A percentile compares a stretch with the other conserved stretches of the same genome.
These are phyloP conservation scores for Myotis myotis DNA, from an alignment of 2,797 vertebrate genomes.

Conservation along the genomic window DNA sequence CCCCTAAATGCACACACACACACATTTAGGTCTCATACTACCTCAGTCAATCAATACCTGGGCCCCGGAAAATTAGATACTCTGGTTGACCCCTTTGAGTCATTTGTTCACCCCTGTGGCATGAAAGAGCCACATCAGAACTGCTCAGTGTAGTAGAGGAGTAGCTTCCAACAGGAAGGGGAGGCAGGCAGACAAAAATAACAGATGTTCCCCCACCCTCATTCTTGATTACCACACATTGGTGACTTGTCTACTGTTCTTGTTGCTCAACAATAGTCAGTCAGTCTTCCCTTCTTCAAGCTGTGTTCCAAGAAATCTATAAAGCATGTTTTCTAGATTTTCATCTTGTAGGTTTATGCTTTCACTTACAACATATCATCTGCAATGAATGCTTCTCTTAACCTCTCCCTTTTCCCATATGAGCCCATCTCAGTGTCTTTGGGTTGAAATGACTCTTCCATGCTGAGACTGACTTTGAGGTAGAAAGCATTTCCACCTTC, in stretches of 20 bases:
- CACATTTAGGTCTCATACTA: neutral
- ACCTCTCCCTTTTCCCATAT: neutral
- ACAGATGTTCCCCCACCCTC: neutral
- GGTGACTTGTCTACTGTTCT: neutral
- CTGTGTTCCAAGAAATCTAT: constrained; percentile 28
- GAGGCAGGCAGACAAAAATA: neutral
- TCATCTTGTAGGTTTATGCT: neutral
- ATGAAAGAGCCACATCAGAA: neutral
- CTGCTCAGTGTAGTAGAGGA: neutral
- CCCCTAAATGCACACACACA: too few species aligned
- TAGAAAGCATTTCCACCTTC: neutral
- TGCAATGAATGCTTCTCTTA: neutral
- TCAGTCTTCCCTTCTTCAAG: neutral
- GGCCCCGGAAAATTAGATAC: neutral
- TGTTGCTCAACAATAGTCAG: neutral
- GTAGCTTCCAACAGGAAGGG: neutral
- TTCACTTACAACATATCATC: neutral
- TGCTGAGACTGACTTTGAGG: neutral
- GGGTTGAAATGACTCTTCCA: neutral
- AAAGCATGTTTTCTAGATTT: constrained; percentile 5
- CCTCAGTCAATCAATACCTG: neutral
- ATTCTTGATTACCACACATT: neutral
- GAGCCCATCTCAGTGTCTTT: neutral
- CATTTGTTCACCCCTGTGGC: neutral
- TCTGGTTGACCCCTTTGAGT: neutral